Evolutionary conservation across 2,113 vertebrate species (phyloP).

Genomic region (Grantiella picta): DNA sequence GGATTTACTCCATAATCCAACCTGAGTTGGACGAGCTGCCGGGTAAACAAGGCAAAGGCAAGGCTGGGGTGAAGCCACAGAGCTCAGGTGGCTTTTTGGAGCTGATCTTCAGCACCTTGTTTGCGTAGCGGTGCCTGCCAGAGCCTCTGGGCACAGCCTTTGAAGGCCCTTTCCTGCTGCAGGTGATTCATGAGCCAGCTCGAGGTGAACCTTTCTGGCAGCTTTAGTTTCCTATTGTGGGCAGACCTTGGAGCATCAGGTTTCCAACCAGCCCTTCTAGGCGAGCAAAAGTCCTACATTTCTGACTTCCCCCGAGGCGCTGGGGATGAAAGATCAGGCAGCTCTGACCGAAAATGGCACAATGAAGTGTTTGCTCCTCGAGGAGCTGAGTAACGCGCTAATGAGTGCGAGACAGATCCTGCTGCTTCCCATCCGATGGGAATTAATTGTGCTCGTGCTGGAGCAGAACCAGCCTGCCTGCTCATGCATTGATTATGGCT

Average conservation of each 20-base stretch:
- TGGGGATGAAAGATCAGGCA: background rate
- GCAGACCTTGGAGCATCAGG: background rate
- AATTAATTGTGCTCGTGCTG: background rate
- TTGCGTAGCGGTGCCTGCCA: background rate
- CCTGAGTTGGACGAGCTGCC: background rate
- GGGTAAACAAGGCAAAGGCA: background rate
- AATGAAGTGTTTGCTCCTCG: background rate
- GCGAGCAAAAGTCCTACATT: fast-evolving
- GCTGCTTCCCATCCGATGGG: background rate
- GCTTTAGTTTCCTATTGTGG: background rate
- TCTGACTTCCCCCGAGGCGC: background rate
- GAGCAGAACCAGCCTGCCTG: background rate
- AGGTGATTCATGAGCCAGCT: background rate
- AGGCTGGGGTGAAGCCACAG: background rate
- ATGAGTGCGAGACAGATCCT: background rate
- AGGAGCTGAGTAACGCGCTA: background rate
- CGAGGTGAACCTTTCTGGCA: background rate
- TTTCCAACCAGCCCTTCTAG: background rate
- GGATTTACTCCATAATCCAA: background rate
- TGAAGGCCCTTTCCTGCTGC: background rate
- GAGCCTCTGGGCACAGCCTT: background rate
- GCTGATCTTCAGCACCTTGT: background rate
- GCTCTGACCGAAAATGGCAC: background rate
- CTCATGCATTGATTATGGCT: background rate
- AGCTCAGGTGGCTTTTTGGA: background rate